These are phyloP conservation scores for Poeciliopsis infans DNA, from an alignment of 2,797 vertebrate genomes.

Conservation along the genomic window DNA sequence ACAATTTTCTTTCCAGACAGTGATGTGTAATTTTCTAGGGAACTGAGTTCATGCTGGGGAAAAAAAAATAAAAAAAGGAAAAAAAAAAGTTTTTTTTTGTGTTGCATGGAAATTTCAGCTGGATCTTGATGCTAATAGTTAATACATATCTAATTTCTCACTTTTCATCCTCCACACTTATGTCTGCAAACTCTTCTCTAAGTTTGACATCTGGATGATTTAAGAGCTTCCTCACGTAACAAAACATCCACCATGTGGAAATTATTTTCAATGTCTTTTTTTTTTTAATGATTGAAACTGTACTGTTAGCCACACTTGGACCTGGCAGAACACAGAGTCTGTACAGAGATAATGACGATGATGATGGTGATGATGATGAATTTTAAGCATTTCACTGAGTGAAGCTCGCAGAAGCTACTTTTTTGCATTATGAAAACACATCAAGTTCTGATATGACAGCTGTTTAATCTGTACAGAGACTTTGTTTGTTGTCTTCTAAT, in stretches of 20 bases:
- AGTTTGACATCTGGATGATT: conserved; percentile 51
- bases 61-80: neutral
- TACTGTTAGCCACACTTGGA: conserved; percentile 13
- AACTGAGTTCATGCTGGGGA: conserved; percentile 50
- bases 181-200: neutral
- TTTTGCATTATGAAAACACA: conserved; percentile 34
- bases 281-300: conserved; percentile 33
- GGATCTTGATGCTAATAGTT: conserved; percentile 20
- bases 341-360: conserved; percentile 2
- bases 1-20: conserved; percentile 56
- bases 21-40: conserved; percentile 60
- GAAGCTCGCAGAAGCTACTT: conserved; percentile 46
- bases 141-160: conserved; percentile 24
- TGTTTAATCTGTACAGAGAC: conserved; percentile 49
- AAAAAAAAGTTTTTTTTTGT: neutral
- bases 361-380: conserved; percentile 4
- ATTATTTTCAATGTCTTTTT: conserved; percentile 20
- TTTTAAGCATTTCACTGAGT: conserved; percentile 36
- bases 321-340: conserved; percentile 11
- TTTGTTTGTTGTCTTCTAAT: conserved; percentile 50
- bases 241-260: conserved; percentile 66
- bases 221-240: conserved; percentile 35
- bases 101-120: conserved; percentile 42
- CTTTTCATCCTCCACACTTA: conserved; percentile 18
- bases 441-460: conserved; percentile 58